Conservation (phyloP, 2,888 invertebrate genomes). For the Rugalucina vietnamica region DNA sequence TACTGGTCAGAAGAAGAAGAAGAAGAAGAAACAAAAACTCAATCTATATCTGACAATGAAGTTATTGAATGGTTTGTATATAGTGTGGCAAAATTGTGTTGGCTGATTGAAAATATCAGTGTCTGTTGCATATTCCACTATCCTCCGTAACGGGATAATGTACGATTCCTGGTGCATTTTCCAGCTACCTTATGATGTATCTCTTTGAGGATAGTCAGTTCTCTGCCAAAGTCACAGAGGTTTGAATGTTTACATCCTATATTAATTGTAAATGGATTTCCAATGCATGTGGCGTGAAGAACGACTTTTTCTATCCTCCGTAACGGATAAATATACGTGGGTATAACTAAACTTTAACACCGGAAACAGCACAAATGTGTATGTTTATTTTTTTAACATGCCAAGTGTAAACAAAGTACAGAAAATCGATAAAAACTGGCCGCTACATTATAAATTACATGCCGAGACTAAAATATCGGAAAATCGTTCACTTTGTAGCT, state of each 20-base stretch:
- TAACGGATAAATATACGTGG: background rate
- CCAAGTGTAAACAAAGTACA: background rate
- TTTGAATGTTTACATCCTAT: background rate
- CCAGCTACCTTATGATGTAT: background rate
- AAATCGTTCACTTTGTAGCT: background rate
- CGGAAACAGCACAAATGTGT: background rate
- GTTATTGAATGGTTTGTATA: too few species aligned
- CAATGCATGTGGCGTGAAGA: background rate
- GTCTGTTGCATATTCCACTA: background rate
- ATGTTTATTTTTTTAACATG: background rate
- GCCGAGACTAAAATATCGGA: background rate
- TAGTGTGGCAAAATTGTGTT: too few species aligned
- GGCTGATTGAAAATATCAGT: background rate
- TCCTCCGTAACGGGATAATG: background rate
- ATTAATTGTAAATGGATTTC: background rate
- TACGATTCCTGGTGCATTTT: background rate
- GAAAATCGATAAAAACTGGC: background rate
- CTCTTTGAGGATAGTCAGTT: background rate
- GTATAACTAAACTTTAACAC: background rate
- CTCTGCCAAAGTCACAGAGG: background rate
- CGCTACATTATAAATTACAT: background rate
- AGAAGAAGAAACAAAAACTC: background rate
- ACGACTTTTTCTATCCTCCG: background rate
- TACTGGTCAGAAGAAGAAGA: background rate
- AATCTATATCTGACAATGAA: too few species aligned